Base-by-base conservation (phyloP, 2,113 vertebrate genomes). In the Gopherus evgoodei region DNA sequence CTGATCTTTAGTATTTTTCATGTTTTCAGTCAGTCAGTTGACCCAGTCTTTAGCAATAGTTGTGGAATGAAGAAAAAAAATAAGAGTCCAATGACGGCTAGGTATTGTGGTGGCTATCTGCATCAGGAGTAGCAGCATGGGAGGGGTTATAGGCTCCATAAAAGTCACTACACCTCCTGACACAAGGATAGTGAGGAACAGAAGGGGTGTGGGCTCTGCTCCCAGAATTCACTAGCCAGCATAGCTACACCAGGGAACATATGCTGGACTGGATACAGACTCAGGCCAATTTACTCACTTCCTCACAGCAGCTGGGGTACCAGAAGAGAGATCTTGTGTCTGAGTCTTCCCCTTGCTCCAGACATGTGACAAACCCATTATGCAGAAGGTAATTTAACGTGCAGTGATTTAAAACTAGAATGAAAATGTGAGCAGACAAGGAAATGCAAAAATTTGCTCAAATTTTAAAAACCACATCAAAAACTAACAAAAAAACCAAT, bases 211-310 rank as follows among this genome's bases (percentile, higher is more conserved):
- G 47, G 24, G 0, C 2, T 89, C 62, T 65, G 1, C 8, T 35
- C 6, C 19, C n/a, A 52, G 14, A 62, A 8, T 14, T 17, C 2
- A 6, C 35, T 5, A 54, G 8, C 6, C 9, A 69, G 5, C 47
- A 29, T 1, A 84, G 14, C 19, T 91, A 83, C 17, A 47, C 5
- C 2, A 5, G 5, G 27, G 22, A 82, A 13, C 4, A 57, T 50
- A 27, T 6, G 35, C 21, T 49, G 1, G 12, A 14, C 3, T 5
- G 83, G 13, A 9, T 17, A 72, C 0, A 11, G 24, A 54, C 22
- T 13, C 53, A 62, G 31, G 1, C 17, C 1, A 49, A 8, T 1
- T 8, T 11, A 5, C 1, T 81, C 0, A 24, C 81, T 56, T 81
- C 42, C 35, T 52, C 94, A 49, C 1, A 6, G 35, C 86, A 54